These are phyloP conservation scores for Vireo altiloquus DNA, from an alignment of 2,113 vertebrate species.

Conservation along the genomic window DNA sequence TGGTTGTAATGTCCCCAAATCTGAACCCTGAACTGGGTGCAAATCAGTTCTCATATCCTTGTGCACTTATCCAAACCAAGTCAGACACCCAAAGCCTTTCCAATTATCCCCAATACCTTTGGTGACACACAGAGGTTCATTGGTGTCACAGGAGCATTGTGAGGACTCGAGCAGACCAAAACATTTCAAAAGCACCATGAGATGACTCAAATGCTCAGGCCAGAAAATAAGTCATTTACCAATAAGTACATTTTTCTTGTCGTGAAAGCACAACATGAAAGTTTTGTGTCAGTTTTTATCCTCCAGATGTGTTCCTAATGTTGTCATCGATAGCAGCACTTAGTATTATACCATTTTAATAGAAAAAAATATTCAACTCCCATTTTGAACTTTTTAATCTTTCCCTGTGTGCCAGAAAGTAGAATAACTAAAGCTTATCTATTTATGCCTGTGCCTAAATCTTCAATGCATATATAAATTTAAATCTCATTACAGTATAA, in stretches of 20 bases:
- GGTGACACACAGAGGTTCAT: rapidly evolving
- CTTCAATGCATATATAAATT: slow-evolving; percentile 53
- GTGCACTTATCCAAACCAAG: neutral
- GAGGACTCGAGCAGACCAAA: rapidly evolving
- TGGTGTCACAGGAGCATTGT: rapidly evolving
- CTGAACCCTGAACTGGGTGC: neutral
- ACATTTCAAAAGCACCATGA: neutral
- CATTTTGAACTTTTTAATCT: slow-evolving; percentile 47
- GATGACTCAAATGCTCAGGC: neutral
- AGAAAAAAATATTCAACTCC: neutral
- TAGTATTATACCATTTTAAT: neutral
- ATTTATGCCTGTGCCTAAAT: slow-evolving; percentile 53
- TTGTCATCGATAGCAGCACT: neutral
- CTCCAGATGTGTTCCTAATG: neutral
- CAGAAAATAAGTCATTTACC: neutral
- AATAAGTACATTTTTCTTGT: neutral
- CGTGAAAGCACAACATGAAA: neutral
- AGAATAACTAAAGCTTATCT: slow-evolving; percentile 48
- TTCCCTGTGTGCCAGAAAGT: slow-evolving; percentile 16
- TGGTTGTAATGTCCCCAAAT: neutral
- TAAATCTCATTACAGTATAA: slow-evolving; percentile 67
- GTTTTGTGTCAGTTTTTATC: slow-evolving; percentile 28
- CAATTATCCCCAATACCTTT: rapidly evolving
- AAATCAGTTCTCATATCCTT: neutral
- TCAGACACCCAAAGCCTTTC: neutral